A percentile compares a stretch with the other conserved stretches of the same genome.
Conservation (phyloP, 2,113 vertebrate species). For the Helogale parvula region DNA sequence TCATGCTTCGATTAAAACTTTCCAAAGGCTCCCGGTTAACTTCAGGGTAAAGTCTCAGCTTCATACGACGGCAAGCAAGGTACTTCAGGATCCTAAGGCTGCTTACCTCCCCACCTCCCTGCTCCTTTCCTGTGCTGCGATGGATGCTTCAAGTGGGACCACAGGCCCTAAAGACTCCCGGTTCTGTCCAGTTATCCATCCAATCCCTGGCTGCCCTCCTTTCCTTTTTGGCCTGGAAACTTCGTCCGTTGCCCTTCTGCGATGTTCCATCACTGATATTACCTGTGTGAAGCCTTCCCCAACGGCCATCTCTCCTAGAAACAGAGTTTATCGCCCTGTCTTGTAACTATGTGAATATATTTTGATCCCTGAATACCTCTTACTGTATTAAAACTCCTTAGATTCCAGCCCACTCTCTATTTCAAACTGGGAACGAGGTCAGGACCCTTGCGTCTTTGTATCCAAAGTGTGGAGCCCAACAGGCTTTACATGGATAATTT, state of each 20-base stretch:
- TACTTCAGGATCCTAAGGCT: not conserved
- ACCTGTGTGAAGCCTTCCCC: not conserved
- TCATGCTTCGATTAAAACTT: conserved; percentile 24
- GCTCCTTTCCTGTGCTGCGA: accelerated
- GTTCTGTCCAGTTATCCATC: not conserved
- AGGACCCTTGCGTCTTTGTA: not conserved
- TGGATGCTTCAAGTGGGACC: not conserved
- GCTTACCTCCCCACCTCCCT: accelerated
- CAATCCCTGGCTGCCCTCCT: no score
- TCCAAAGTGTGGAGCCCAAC: not conserved
- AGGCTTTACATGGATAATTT: not conserved
- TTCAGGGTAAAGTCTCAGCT: not conserved
- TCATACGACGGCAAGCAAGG: not conserved
- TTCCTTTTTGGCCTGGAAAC: not conserved
- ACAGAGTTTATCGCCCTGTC: not conserved
- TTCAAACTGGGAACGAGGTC: not conserved
- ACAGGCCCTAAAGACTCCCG: not conserved
- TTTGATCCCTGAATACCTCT: not conserved
- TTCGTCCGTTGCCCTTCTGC: not conserved
- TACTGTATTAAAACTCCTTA: not conserved
- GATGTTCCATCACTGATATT: not conserved
- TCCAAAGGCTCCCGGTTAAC: not conserved
- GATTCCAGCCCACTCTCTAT: not conserved
- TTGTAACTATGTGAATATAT: not conserved
- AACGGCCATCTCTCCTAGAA: not conserved